Percentiles rank a stretch among this genome's conserved stretches.
These are phyloP conservation scores for Phylloscopus collybita DNA, from an alignment of 2,797 vertebrate species.

Conservation along the genomic window DNA sequence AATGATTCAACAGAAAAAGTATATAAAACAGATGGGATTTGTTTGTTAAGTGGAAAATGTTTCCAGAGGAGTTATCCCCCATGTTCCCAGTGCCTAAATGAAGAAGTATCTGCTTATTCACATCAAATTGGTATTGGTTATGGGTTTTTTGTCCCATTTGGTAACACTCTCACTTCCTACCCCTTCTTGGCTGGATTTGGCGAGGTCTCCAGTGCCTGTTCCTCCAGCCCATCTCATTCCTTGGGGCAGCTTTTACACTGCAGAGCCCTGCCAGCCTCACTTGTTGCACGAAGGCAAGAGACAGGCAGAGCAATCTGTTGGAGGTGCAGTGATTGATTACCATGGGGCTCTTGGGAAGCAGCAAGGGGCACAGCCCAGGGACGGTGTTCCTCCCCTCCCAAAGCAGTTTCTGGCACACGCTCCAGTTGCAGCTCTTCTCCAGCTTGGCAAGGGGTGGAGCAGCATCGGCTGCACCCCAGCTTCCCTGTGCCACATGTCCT, in stretches of 20 bases:
- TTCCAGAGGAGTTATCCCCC: no score
- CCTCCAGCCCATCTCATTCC: not conserved
- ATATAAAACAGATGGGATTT: no score
- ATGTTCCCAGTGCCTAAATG: no score
- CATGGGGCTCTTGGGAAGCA: not conserved
- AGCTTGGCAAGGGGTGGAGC: not conserved
- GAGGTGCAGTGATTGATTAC: not conserved
- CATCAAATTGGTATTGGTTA: no score
- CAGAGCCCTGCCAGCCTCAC: not conserved
- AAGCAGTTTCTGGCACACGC: not conserved
- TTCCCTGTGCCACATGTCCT: not conserved
- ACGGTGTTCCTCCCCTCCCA: not conserved
- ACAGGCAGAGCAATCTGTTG: not conserved
- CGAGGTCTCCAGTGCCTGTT: rapidly evolving
- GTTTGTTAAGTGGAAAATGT: no score
- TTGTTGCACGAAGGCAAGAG: not conserved
- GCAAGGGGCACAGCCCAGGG: not conserved
- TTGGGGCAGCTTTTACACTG: not conserved
- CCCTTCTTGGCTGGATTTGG: not conserved
- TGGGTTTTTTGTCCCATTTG: no score
- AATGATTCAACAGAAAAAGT: no score
- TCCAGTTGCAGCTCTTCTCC: not conserved
- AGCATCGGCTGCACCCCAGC: not conserved
- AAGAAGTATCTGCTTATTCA: no score
- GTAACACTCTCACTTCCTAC: not conserved